phyloP scores from a whole-genome alignment of 2,797 vertebrate genomes.

The Spatula versicolor region DNA sequence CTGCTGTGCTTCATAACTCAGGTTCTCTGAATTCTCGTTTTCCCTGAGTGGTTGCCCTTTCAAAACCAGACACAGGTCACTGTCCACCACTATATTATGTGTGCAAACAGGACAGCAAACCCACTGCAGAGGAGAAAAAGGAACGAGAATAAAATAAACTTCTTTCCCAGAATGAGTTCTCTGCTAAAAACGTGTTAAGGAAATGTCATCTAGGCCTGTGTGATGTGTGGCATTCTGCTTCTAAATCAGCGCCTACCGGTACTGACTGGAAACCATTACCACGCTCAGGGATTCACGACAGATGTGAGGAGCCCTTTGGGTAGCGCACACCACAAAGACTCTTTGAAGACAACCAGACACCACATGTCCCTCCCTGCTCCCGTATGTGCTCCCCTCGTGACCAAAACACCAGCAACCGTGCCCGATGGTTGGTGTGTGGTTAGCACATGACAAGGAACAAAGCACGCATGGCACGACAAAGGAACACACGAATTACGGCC shows the following conservation, averaged over 20 bases:
- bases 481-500: accelerated
- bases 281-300: neutral
- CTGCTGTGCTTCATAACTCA: neutral
- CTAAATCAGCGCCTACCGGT: neutral
- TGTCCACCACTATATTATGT: neutral
- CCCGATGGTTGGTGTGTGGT: neutral
- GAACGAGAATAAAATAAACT: neutral
- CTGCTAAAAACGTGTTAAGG: neutral
- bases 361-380: neutral
- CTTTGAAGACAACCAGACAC: neutral
- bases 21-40: neutral
- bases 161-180: neutral
- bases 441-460: neutral
- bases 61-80: neutral
- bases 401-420: neutral
- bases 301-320: neutral
- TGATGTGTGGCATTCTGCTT: neutral
- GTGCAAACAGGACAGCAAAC: neutral
- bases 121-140: accelerated
- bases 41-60: neutral
- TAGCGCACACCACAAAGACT: neutral
- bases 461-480: neutral
- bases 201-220: neutral
- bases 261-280: neutral
- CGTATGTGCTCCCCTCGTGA: neutral